Percentiles rank a stretch among this genome's conserved stretches.
phyloP scores from a whole-genome alignment of 2,888 invertebrate species.

The Drosophila picticornis region DNA sequence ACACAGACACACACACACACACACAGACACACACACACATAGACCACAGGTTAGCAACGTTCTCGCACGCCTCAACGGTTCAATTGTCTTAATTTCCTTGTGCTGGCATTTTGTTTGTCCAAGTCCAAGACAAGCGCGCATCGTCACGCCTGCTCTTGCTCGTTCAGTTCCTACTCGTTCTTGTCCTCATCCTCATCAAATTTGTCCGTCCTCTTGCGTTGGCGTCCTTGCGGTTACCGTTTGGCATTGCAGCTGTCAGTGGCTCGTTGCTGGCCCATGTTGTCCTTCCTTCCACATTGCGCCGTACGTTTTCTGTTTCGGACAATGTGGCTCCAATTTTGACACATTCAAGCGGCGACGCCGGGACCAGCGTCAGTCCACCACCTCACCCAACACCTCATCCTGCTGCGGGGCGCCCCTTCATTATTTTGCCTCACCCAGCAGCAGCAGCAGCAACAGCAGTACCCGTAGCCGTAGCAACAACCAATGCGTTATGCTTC shows the following conservation, averaged over 20 bases:
- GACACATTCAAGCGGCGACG: slow-evolving; percentile 83
- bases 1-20: slow-evolving; percentile 34
- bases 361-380: slow-evolving; percentile 36
- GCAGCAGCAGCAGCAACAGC: not conserved
- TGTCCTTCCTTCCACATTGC: slow-evolving; percentile 37
- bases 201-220: slow-evolving; percentile 26
- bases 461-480: not conserved
- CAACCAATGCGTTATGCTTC: slow-evolving; percentile 60
- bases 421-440: slow-evolving; percentile 55
- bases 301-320: slow-evolving; percentile 80
- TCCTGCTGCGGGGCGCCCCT: slow-evolving; percentile 33
- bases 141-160: slow-evolving; percentile 34
- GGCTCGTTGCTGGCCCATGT: slow-evolving; percentile 33
- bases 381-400: not conserved
- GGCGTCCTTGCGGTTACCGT: slow-evolving; percentile 59
- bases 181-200: not conserved
- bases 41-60: slow-evolving; percentile 56
- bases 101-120: slow-evolving; percentile 79
- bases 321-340: slow-evolving; percentile 85
- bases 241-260: slow-evolving; percentile 73
- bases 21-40: not conserved
- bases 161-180: not conserved
- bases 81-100: slow-evolving; percentile 82
- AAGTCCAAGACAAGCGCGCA: slow-evolving; percentile 58
- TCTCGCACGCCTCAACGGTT: slow-evolving; percentile 81